Evolutionary conservation across 2,888 invertebrate species (phyloP).

Genomic region (Heliconius aoede): DNA sequence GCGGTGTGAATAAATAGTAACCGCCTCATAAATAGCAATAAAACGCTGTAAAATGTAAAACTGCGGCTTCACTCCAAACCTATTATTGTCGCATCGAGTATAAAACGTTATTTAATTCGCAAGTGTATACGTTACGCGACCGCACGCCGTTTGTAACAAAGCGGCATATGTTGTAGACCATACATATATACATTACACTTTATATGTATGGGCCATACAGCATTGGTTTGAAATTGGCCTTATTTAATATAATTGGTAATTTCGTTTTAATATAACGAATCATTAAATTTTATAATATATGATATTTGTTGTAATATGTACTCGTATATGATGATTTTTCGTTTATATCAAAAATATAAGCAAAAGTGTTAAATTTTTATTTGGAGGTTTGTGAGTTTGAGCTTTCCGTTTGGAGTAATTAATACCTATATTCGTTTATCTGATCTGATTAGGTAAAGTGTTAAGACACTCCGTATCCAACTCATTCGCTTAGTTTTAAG

Average conservation of each 20-base stretch:
- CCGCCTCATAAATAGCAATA: background rate
- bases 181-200: no score
- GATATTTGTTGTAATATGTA: background rate
- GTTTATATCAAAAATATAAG: no score
- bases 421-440: no score
- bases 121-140: conserved; percentile 40
- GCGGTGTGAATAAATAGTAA: background rate
- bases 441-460: no score
- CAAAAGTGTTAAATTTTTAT: background rate
- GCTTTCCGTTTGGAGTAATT: no score
- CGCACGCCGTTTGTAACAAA: conserved; percentile 38
- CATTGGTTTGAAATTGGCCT: conserved; percentile 13
- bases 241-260: conserved; percentile 14
- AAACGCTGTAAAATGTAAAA: conserved; percentile 8
- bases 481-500: no score
- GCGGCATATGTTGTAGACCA: conserved; percentile 26
- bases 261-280: conserved; percentile 23
- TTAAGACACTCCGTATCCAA: no score
- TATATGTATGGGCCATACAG: background rate
- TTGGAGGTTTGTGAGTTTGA: background rate
- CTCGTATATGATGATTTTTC: background rate
- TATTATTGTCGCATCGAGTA: conserved; percentile 24
- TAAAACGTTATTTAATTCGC: conserved; percentile 29
- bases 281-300: conserved; percentile 17
- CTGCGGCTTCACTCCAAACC: conserved; percentile 2